phyloP scores from a whole-genome alignment of 2,113 vertebrate species.

The Rattus rattus region DNA sequence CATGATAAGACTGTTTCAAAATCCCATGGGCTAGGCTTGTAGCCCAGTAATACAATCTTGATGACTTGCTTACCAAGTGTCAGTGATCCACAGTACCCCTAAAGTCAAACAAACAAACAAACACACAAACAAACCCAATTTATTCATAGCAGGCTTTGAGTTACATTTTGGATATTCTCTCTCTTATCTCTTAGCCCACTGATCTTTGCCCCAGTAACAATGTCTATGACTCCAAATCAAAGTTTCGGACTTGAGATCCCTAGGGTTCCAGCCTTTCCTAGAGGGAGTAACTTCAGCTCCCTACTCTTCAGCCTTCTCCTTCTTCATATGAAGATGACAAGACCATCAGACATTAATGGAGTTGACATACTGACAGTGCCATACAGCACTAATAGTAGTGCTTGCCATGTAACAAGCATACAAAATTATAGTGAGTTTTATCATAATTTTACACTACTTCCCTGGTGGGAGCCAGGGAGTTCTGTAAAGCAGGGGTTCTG shows the following conservation, averaged over 20 bases:
- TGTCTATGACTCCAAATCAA: neutral
- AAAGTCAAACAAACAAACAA: neutral
- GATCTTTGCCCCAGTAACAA: neutral
- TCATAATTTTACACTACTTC: neutral
- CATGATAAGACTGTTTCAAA: neutral
- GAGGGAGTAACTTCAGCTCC: neutral
- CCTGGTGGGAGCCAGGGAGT: neutral
- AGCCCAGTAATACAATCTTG: neutral
- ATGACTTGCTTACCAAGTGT: neutral
- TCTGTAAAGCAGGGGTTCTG: neutral
- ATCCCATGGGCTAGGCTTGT: neutral
- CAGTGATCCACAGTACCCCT: neutral
- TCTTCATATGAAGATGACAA: neutral
- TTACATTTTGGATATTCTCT: neutral
- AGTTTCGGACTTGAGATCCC: neutral
- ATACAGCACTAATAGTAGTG: neutral
- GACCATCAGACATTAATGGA: neutral
- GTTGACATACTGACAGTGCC: neutral
- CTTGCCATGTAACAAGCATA: neutral
- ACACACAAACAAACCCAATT: neutral
- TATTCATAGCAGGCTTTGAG: neutral
- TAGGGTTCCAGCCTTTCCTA: neutral
- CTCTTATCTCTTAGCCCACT: neutral
- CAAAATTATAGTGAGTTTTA: neutral
- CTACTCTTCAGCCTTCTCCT: neutral